Evolutionary conservation across 92 coral and sea anemone species (phyloP).

Genomic region (Nematostella vectensis): DNA sequence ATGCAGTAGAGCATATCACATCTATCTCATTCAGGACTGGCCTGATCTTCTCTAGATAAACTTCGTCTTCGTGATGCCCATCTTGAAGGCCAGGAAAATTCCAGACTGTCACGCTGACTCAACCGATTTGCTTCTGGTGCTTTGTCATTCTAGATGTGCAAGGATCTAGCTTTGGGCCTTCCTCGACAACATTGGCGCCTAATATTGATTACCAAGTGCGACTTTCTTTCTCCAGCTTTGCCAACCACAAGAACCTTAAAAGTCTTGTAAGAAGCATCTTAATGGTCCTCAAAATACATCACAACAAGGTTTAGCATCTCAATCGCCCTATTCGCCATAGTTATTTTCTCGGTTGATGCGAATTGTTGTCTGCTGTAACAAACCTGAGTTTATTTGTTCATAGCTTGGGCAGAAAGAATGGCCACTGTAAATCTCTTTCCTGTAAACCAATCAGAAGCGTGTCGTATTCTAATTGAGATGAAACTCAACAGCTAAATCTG

Average conservation of each 20-base stretch:
- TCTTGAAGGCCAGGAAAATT: constrained; percentile 51
- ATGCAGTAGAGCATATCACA: constrained; percentile 33
- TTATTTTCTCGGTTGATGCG: too few relatives aligned
- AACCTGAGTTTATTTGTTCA: too few relatives aligned
- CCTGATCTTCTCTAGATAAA: constrained; percentile 16
- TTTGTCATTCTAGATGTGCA: constrained; percentile 5
- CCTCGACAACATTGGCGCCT: constrained; percentile 21
- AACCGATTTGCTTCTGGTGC: constrained; percentile 3
- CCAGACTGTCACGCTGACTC: constrained; percentile 18
- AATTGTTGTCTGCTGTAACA: too few relatives aligned
- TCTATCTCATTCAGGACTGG: constrained; percentile 1
- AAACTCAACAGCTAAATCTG: too few relatives aligned
- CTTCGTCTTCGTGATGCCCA: constrained; percentile 19
- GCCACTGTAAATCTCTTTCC: too few relatives aligned
- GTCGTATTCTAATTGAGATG: too few relatives aligned
- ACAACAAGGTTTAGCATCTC: too few relatives aligned
- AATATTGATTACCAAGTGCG: constrained; percentile 31
- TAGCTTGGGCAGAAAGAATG: too few relatives aligned
- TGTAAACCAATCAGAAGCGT: too few relatives aligned
- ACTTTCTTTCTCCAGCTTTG: constrained; percentile 40
- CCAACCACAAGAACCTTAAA: constrained; percentile 17
- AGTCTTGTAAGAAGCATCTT: too few relatives aligned
- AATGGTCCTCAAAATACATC: too few relatives aligned
- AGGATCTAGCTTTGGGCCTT: constrained; percentile 28
- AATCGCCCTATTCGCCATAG: too few relatives aligned